Evolutionary conservation across 2,797 vertebrate genomes (phyloP).

Genomic region (Potorous gilbertii): DNA sequence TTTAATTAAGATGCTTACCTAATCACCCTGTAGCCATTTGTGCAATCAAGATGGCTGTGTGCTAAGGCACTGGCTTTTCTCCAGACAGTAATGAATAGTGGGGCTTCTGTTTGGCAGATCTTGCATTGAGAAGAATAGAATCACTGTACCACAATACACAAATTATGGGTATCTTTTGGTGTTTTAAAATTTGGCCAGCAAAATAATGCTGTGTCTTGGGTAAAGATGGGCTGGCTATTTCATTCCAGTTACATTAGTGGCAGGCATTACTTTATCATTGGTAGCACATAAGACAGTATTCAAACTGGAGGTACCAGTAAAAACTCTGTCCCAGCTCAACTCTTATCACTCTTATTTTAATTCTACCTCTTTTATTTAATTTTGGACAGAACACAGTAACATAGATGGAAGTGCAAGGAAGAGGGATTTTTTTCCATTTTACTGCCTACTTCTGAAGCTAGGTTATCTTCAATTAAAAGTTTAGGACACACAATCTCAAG

Average conservation of each 20-base stretch:
- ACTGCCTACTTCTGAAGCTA: conserved; percentile 24
- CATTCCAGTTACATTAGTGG: conserved; percentile 1
- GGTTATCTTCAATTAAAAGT: conserved; percentile 43
- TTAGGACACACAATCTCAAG: conserved; percentile 53
- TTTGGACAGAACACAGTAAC: conserved; percentile 35
- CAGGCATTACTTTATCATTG: conserved; percentile 37
- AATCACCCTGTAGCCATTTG: conserved; percentile 59
- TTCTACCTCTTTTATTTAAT: conserved; percentile 5
- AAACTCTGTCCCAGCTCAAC: conserved; percentile 25
- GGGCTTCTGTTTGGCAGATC: conserved; percentile 45
- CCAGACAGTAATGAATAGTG: conserved; percentile 3
- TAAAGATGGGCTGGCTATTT: conserved; percentile 30
- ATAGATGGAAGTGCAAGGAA: conserved; percentile 38
- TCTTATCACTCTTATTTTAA: conserved; percentile 19
- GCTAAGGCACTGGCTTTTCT: conserved; percentile 18
- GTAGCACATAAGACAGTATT: conserved; percentile 36
- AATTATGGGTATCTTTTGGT: conserved; percentile 32
- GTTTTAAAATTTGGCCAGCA: neutral
- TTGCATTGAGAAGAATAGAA: conserved; percentile 52
- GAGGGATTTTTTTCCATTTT: conserved; percentile 13
- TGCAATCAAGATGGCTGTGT: conserved; percentile 44
- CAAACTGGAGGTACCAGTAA: conserved; percentile 49
- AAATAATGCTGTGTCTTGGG: conserved; percentile 14
- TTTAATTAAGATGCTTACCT: conserved; percentile 70
- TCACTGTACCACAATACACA: conserved; percentile 1